Conservation (phyloP, 2,888 invertebrate genomes). For the Coremacera marginata region DNA sequence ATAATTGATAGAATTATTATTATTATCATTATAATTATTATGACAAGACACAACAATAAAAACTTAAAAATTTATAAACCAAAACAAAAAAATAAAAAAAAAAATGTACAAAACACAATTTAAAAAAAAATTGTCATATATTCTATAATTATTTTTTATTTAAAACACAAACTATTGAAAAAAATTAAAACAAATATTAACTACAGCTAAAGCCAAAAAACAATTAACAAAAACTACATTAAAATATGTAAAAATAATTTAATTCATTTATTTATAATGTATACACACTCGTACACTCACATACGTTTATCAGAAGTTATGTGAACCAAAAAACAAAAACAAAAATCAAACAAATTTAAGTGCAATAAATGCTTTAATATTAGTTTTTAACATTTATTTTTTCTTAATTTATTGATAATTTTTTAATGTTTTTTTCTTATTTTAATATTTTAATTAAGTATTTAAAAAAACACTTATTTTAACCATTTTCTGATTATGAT, state of each 20-base stretch:
- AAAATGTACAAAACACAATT: constrained; percentile 34
- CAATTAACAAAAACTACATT: neutral
- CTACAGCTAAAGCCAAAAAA: constrained; percentile 38
- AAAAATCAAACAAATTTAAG: constrained; percentile 7
- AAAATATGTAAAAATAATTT: neutral
- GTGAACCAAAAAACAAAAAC: neutral
- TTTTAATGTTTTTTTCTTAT: neutral
- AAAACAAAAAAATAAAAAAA: neutral
- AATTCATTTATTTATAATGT: constrained; percentile 11
- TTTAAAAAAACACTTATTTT: neutral
- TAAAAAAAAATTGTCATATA: constrained; percentile 3
- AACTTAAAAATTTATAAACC: neutral
- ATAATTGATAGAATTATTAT: neutral
- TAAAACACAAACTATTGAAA: neutral
- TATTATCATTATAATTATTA: neutral
- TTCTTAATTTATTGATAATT: neutral
- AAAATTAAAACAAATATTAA: neutral
- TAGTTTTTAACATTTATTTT: neutral
- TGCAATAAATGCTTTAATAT: constrained; percentile 18
- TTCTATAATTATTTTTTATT: constrained; percentile 17
- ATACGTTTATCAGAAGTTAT: constrained; percentile 7
- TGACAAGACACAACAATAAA: constrained; percentile 11
- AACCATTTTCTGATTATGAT: neutral
- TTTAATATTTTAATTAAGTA: neutral
- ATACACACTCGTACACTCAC: neutral